These are phyloP conservation scores for Tribolium castaneum DNA, from an alignment of 1,140 invertebrate species.

Conservation along the genomic window DNA sequence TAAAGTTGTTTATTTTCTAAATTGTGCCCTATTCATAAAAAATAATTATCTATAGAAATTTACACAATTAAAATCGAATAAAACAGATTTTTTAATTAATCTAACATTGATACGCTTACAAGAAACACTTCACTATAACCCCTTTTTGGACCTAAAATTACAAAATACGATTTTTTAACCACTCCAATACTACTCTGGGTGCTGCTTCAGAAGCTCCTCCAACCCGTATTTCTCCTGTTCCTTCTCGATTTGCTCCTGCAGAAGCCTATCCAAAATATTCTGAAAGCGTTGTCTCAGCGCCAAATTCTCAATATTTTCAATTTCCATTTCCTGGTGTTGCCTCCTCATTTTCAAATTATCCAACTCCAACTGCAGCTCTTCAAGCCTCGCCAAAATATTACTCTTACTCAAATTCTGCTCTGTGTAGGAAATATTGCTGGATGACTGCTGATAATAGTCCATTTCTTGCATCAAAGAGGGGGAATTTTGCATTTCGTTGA, in stretches of 20 bases:
- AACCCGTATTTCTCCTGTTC: slow-evolving; percentile 73
- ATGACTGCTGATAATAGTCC: slow-evolving; percentile 60
- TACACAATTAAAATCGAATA: too few relatives aligned
- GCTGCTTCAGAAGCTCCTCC: slow-evolving; percentile 59
- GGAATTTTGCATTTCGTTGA: slow-evolving; percentile 57
- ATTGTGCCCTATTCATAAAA: too few relatives aligned
- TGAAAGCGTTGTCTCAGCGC: slow-evolving; percentile 85
- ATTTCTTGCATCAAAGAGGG: slow-evolving; percentile 57
- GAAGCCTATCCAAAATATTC: slow-evolving; percentile 80
- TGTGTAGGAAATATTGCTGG: slow-evolving; percentile 55
- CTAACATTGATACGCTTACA: too few relatives aligned
- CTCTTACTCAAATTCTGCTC: slow-evolving; percentile 60
- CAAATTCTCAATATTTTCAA: slow-evolving; percentile 87
- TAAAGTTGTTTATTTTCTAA: too few relatives aligned
- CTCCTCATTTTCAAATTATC: slow-evolving; percentile 77
- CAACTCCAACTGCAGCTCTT: slow-evolving; percentile 75
- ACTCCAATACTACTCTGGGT: background rate
- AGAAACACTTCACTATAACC: too few relatives aligned
- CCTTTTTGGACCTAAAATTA: too few relatives aligned
- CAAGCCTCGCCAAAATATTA: slow-evolving; percentile 68
- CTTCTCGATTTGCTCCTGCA: slow-evolving; percentile 83
- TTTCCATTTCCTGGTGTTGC: slow-evolving; percentile 83
- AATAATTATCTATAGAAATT: too few relatives aligned
- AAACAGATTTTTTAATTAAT: too few relatives aligned
- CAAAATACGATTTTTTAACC: too few relatives aligned